Percentiles rank a stretch among this genome's conserved stretches.
phyloP scores from a whole-genome alignment of 2,113 vertebrate species.

The Bucco capensis region DNA sequence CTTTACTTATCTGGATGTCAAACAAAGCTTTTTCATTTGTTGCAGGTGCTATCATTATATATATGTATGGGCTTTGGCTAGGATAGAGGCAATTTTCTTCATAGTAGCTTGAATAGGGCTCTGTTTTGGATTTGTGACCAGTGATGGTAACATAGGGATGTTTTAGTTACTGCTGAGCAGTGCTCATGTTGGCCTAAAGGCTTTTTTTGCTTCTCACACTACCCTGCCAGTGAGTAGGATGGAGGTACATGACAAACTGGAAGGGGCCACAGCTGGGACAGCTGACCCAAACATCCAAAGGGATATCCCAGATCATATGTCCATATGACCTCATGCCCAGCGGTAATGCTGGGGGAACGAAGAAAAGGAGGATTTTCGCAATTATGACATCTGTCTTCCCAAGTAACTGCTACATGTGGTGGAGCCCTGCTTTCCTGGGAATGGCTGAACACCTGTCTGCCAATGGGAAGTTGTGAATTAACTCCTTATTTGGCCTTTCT shows the following conservation, averaged over 20 bases:
- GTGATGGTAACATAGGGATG: background rate
- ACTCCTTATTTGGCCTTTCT: background rate
- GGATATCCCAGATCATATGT: background rate
- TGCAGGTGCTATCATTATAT: background rate
- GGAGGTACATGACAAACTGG: background rate
- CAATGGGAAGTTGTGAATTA: accelerated
- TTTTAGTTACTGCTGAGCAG: background rate
- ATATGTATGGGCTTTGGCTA: background rate
- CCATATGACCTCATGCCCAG: background rate
- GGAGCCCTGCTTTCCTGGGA: background rate
- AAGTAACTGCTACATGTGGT: accelerated
- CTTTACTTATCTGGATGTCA: background rate
- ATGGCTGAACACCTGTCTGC: background rate
- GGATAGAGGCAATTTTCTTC: background rate
- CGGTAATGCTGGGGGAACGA: background rate
- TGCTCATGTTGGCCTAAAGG: too few relatives aligned
- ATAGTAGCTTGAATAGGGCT: background rate
- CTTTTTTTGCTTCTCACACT: background rate
- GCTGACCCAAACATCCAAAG: background rate
- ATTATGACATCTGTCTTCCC: background rate
- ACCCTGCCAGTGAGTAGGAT: background rate
- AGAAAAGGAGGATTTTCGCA: background rate
- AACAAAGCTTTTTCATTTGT: background rate
- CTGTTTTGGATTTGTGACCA: background rate
- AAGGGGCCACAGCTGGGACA: background rate